These are phyloP conservation scores for Hemicordylus capensis DNA, from an alignment of 2,113 vertebrate genomes.

Conservation along the genomic window DNA sequence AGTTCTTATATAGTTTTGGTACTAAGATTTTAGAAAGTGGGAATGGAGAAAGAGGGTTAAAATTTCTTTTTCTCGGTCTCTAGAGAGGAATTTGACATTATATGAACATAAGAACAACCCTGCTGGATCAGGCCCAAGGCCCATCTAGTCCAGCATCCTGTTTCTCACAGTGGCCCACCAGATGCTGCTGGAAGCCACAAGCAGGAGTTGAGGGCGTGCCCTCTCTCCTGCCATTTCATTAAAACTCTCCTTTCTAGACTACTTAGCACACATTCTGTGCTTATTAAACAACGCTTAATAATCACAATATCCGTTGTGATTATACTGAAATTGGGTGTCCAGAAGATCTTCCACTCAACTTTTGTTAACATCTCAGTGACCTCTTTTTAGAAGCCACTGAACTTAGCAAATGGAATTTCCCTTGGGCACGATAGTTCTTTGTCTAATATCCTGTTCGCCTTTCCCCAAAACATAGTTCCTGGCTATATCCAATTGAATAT, in stretches of 20 bases:
- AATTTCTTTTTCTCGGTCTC: constrained; percentile 28
- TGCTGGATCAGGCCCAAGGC: too few relatives aligned
- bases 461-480: constrained; percentile 27
- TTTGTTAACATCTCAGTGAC: too few relatives aligned
- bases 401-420: constrained; percentile 3
- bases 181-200: too few relatives aligned
- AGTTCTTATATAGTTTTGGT: not conserved
- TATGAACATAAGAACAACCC: too few relatives aligned
- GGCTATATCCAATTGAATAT: not conserved
- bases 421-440: constrained; percentile 2
- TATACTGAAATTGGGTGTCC: not conserved
- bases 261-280: not conserved
- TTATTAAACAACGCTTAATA: too few relatives aligned
- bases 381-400: not conserved
- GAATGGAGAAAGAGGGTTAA: constrained; percentile 20
- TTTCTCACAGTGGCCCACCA: too few relatives aligned
- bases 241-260: not conserved
- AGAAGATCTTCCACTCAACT: not conserved
- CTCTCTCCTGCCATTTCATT: too few relatives aligned
- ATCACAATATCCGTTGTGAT: not conserved
- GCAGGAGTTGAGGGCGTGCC: too few relatives aligned
- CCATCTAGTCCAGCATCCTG: too few relatives aligned
- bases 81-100: not conserved
- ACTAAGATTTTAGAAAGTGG: not conserved
- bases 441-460: constrained; percentile 8